Evolutionary conservation across 2,113 vertebrate species (phyloP).

Genomic region (Corvus hawaiiensis): DNA sequence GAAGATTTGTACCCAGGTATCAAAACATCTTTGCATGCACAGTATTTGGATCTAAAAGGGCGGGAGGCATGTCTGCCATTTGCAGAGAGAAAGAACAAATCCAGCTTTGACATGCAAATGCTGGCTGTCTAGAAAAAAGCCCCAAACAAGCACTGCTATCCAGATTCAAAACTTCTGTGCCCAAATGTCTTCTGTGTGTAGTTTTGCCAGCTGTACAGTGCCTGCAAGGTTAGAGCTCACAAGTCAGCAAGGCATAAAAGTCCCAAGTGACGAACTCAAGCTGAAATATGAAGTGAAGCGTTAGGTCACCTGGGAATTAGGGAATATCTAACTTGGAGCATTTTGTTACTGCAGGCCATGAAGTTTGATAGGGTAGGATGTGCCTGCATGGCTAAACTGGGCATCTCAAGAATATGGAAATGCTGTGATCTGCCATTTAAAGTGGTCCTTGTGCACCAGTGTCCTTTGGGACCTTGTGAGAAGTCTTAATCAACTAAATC

Average conservation of each 20-base stretch:
- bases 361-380: background rate
- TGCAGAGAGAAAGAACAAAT: background rate
- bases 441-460: background rate
- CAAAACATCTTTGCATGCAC: background rate
- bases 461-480: background rate
- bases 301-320: background rate
- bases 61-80: background rate
- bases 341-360: background rate
- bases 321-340: accelerated
- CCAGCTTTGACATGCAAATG: background rate
- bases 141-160: background rate
- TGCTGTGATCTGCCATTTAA: background rate
- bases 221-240: background rate
- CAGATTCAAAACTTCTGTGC: background rate
- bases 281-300: background rate
- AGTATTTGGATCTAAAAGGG: background rate
- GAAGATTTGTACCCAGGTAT: background rate
- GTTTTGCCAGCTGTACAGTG: background rate
- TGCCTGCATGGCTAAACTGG: accelerated
- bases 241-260: background rate
- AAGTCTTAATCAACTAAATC: background rate
- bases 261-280: background rate
- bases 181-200: background rate
- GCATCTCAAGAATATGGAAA: background rate
- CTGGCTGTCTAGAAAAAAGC: background rate